Percentiles rank a stretch among this genome's conserved stretches.
Conservation (phyloP, 2,113 vertebrate genomes). For the Macquaria australasica region DNA sequence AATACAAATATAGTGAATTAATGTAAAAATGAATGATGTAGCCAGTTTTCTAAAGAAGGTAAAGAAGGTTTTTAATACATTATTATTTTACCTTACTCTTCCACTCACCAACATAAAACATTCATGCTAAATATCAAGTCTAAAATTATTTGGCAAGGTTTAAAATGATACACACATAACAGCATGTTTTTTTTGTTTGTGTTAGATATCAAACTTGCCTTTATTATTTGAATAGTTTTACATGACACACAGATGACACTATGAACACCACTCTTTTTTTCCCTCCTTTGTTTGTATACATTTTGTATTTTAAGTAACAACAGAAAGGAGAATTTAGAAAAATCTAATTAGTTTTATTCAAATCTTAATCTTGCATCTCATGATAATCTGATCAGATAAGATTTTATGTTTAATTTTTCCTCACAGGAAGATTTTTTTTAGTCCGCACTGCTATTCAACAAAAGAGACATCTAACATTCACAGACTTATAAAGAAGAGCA, state of each 20-base stretch:
- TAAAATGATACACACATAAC: neutral
- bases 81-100: neutral
- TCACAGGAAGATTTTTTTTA: neutral
- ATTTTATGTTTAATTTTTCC: neutral
- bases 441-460: neutral
- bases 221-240: neutral
- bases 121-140: neutral
- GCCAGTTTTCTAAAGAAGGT: too few relatives aligned
- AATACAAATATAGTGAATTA: neutral
- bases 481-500: neutral
- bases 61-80: accelerated
- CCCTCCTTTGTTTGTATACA: neutral
- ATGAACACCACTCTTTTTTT: neutral
- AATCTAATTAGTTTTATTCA: neutral
- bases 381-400: neutral
- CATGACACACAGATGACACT: neutral
- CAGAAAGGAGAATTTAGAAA: neutral
- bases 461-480: neutral
- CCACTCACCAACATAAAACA: neutral
- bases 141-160: neutral
- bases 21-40: neutral
- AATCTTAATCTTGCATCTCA: neutral
- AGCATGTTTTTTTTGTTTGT: neutral
- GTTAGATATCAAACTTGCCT: neutral
- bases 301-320: neutral